Percentiles rank a stretch among this genome's conserved stretches.
Evolutionary conservation across 2,113 vertebrate species (phyloP).

Genomic region (Thunnus thynnus): DNA sequence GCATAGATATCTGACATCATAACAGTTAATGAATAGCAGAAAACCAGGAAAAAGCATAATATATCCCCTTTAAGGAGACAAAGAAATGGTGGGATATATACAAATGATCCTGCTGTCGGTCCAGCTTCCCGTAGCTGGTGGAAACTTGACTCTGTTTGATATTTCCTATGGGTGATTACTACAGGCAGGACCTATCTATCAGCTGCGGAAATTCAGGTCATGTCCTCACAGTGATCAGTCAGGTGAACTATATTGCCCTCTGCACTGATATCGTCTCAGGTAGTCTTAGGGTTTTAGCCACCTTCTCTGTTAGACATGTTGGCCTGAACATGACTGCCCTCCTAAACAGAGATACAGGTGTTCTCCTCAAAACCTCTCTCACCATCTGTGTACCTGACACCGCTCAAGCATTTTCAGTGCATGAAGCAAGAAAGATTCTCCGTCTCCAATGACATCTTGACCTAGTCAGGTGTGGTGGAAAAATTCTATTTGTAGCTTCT

Average conservation of each 20-base stretch:
- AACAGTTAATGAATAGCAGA: too few species aligned
- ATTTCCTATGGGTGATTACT: slow-evolving; percentile 2
- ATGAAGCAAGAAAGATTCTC: background rate
- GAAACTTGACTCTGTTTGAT: background rate
- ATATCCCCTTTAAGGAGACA: too few species aligned
- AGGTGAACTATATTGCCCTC: slow-evolving; percentile 19
- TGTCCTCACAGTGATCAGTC: slow-evolving; percentile 25
- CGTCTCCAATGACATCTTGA: background rate
- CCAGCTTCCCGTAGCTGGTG: background rate
- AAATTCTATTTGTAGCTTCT: background rate
- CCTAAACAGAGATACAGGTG: background rate
- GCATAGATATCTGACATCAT: too few species aligned
- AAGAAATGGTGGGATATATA: background rate
- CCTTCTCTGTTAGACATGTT: slow-evolving; percentile 27
- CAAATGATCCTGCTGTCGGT: background rate
- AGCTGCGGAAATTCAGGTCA: slow-evolving; percentile 30
- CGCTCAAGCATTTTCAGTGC: slow-evolving; percentile 13
- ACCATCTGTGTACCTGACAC: slow-evolving; percentile 15
- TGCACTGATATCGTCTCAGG: slow-evolving; percentile 11
- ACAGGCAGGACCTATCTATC: slow-evolving; percentile 2
- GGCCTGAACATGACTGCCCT: slow-evolving; percentile 27
- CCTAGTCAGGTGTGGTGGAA: slow-evolving; percentile 1
- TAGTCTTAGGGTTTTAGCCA: slow-evolving; percentile 18
- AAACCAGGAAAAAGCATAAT: too few species aligned
- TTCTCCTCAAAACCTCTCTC: slow-evolving; percentile 20